Percentiles rank a stretch among this genome's conserved stretches.
Evolutionary conservation across 2,888 invertebrate species (phyloP).

Genomic region (Rhagium mordax): DNA sequence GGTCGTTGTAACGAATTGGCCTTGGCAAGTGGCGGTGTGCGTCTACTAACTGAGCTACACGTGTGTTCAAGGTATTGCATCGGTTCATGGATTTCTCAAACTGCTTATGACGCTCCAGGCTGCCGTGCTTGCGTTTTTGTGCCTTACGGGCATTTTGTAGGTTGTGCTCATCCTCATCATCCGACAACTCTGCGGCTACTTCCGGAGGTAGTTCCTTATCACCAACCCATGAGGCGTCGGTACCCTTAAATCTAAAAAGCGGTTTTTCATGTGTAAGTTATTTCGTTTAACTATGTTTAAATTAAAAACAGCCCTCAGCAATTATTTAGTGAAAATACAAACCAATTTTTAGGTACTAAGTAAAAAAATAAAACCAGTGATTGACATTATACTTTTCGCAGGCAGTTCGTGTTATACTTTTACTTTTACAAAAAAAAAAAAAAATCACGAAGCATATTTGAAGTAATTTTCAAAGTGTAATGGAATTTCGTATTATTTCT

Average conservation of each 20-base stretch:
- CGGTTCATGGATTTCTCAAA: conserved; percentile 67
- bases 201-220: conserved; percentile 85
- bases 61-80: conserved; percentile 63
- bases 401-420: no score
- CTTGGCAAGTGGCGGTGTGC: not conserved
- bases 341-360: no score
- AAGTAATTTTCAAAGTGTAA: no score
- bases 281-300: no score
- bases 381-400: no score
- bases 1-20: conserved; percentile 14
- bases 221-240: conserved; percentile 91
- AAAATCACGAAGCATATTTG: no score
- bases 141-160: not conserved
- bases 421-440: no score
- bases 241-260: conserved; percentile 81
- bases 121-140: conserved; percentile 53
- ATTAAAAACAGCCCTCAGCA: no score
- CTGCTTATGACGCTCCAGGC: conserved; percentile 61
- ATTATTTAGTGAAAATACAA: no score
- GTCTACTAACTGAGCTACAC: conserved; percentile 33
- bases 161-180: conserved; percentile 85
- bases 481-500: no score
- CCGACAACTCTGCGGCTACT: conserved; percentile 84
- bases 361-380: no score
- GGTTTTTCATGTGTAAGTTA: not conserved